phyloP scores from a whole-genome alignment of 2,113 vertebrate species.

The Crotalus tigris region DNA sequence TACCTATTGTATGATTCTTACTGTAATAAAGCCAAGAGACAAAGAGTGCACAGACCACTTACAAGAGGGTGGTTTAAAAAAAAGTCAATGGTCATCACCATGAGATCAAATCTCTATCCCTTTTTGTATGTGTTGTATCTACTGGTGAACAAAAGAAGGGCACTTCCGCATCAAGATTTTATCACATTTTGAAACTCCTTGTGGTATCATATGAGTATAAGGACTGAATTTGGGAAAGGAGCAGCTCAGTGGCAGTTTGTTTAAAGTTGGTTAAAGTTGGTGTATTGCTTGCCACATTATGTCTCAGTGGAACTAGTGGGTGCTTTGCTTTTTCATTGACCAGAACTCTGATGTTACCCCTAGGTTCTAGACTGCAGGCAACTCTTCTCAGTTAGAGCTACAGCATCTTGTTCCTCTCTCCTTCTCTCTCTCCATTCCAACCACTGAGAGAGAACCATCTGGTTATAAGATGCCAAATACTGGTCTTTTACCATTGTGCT shows the following conservation, averaged over 20 bases:
- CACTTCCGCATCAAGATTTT: not conserved
- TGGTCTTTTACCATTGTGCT: not conserved
- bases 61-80: not conserved
- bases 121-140: not conserved
- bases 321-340: not conserved
- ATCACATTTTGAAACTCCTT: not conserved
- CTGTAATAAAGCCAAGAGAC: not conserved
- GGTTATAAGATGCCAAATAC: not conserved
- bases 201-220: not conserved
- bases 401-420: not conserved
- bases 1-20: not conserved
- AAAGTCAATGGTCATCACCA: not conserved
- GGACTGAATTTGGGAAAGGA: not conserved
- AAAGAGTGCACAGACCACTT: not conserved
- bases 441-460: not conserved
- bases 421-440: not conserved
- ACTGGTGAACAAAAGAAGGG: not conserved
- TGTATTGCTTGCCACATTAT: not conserved
- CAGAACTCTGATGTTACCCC: not conserved
- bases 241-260: not conserved
- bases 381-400: not conserved
- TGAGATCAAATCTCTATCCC: not conserved
- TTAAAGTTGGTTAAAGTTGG: not conserved
- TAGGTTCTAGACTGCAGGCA: not conserved
- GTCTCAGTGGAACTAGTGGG: not conserved